A percentile compares a stretch with the other conserved stretches of the same genome.
phyloP scores from a whole-genome alignment of 1,140 invertebrate species.

The Stratiolaelaps scimitus region DNA sequence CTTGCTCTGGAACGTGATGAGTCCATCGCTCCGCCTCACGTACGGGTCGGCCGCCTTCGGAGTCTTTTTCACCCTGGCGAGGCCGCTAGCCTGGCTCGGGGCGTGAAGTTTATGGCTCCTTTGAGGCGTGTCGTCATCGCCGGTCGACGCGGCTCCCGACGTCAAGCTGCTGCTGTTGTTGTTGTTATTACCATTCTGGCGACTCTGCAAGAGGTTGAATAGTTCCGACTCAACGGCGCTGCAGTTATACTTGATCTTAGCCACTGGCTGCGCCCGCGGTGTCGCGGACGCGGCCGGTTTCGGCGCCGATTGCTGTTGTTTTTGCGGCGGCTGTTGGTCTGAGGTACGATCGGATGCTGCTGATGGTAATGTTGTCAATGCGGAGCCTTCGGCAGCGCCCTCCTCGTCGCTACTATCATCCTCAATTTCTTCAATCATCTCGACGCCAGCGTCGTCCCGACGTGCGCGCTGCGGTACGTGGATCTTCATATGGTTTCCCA shows the following conservation, averaged over 20 bases:
- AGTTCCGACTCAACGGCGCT: constrained; percentile 25
- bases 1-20: constrained; percentile 26
- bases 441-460: constrained; percentile 27
- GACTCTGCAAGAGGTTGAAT: constrained; percentile 22
- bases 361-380: background rate
- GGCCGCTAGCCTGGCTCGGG: too few relatives aligned
- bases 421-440: constrained; percentile 28
- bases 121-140: too few relatives aligned
- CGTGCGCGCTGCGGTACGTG: constrained; percentile 46
- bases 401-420: constrained; percentile 20
- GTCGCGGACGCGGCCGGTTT: background rate
- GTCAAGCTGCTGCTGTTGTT: too few relatives aligned
- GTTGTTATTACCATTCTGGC: constrained; percentile 9
- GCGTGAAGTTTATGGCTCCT: too few relatives aligned
- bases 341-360: constrained; percentile 7
- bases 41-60: constrained; percentile 4
- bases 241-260: constrained; percentile 28
- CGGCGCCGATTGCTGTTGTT: constrained; percentile 30
- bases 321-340: constrained; percentile 11
- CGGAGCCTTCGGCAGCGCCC: background rate
- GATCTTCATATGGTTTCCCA: constrained; percentile 62
- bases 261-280: background rate
- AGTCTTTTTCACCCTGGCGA: too few relatives aligned
- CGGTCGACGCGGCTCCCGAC: too few relatives aligned
- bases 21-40: constrained; percentile 25